These are phyloP conservation scores for Sebastes nivosus DNA, from an alignment of 2,797 vertebrate genomes.

Conservation along the genomic window DNA sequence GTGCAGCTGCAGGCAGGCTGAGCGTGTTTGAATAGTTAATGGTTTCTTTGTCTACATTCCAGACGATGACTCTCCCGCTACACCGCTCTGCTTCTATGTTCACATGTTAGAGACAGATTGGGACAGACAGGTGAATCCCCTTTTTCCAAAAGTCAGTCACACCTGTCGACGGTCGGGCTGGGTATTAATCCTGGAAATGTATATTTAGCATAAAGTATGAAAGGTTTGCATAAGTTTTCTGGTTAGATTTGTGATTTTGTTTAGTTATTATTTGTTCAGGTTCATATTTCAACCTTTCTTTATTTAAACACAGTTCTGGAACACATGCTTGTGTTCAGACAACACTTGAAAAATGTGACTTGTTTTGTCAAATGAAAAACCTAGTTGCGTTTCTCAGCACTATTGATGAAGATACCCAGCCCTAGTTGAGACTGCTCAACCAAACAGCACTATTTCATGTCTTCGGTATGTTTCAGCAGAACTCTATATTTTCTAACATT, in stretches of 20 bases:
- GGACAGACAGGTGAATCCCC: conserved; percentile 38
- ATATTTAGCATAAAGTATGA: too few relatives aligned
- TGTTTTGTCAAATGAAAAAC: neutral
- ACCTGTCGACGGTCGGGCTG: neutral
- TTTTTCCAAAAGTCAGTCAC: neutral
- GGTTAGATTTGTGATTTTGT: neutral
- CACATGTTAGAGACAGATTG: neutral
- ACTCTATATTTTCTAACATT: neutral
- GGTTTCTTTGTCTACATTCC: conserved; percentile 6
- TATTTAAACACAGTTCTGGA: neutral
- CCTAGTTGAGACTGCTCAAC: neutral
- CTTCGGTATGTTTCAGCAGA: neutral
- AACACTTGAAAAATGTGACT: neutral
- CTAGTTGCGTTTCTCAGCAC: neutral
- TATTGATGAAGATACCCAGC: neutral
- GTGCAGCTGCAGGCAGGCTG: conserved; percentile 20
- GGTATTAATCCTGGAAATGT: neutral
- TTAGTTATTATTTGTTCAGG: neutral
- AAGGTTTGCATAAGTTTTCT: neutral
- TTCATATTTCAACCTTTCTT: neutral
- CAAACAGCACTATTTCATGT: conserved; percentile 11
- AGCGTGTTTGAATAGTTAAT: neutral
- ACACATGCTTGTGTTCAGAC: neutral
- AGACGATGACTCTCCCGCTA: neutral
- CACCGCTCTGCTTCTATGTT: neutral